Percentiles rank a stretch among this genome's conserved stretches.
Evolutionary conservation across 2,113 vertebrate species (phyloP).

Genomic region (Cephalophus harveyi): DNA sequence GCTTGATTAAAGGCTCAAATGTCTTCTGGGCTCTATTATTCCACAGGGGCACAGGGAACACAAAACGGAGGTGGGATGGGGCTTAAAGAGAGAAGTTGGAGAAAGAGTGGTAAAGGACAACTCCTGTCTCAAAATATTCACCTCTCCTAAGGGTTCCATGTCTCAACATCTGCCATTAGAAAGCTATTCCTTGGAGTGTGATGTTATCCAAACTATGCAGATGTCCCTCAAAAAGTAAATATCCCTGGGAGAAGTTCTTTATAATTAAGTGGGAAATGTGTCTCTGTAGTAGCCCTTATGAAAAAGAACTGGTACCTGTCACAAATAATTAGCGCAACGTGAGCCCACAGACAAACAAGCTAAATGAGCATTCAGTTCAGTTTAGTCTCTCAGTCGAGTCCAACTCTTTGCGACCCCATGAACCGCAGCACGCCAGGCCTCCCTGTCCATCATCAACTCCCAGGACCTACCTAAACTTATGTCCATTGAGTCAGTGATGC

Average conservation of each 20-base stretch:
- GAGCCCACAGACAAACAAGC: not conserved
- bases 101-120: not conserved
- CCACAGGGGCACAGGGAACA: not conserved
- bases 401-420: not conserved
- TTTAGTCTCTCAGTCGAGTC: not conserved
- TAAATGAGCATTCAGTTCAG: not conserved
- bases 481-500: not conserved
- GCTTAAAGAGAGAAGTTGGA: not conserved
- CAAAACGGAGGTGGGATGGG: accelerated
- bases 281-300: not conserved
- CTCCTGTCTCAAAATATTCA: not conserved
- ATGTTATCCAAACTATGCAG: not conserved
- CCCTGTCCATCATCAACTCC: not conserved
- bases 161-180: not conserved
- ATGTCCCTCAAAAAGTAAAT: not conserved
- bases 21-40: not conserved
- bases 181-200: not conserved
- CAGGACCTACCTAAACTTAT: not conserved
- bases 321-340: not conserved
- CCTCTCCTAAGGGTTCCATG: not conserved
- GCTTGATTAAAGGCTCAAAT: not conserved
- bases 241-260: not conserved
- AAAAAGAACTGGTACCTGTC: not conserved
- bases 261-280: not conserved
- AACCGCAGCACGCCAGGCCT: accelerated